Base-by-base conservation (phyloP, 2,888 invertebrate genomes). In the Papilio gigon region DNA sequence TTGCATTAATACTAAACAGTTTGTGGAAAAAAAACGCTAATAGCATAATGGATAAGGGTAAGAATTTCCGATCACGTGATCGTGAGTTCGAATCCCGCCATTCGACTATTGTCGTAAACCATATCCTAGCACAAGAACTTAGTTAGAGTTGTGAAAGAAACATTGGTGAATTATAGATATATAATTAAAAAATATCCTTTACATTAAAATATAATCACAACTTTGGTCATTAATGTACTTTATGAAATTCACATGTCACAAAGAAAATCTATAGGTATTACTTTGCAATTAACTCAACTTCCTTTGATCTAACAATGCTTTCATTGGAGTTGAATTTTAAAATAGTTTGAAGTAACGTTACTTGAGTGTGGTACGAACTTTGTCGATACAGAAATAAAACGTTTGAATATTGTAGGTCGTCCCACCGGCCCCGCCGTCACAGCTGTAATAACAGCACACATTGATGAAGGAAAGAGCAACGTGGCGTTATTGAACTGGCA, bases 401-500 rank as follows among this genome's bases (percentile, higher is more conserved):
- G 4, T 40, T 65, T 27, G 20, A 76, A 73, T 66, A 58, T 78
- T 79, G 27, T 72, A 89, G 91, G 91, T 68, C 66, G 78, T 67
- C 87, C 91, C 20, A 73, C 77, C 4, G 91, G 91, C 1, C 83
- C 82, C 1, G 89, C 90, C 6, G 84, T 90, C 71, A 80, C 73
- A 2, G 79, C 77, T 9, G 75, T 90, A 58, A 76, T 85, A 71
- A 79, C 78, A 33, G 80, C 84, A 20, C 87, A 82, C 74, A 73
- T 91, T 67, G 78, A 84, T 56, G 77, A 80, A 69, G 81, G 80
- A 35, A 74, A 79, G 40, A 78, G 75, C 72, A 91, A 91, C 72
- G 88, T 91, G 20, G 85, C 78, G 20, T 79, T 91, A n/a, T 75
- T 91, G 53, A 86, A 90, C 74, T 91, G 91, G 91, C 79, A 89